These are phyloP conservation scores for Prunella fulvescens DNA, from an alignment of 2,113 vertebrate species.

Conservation along the genomic window DNA sequence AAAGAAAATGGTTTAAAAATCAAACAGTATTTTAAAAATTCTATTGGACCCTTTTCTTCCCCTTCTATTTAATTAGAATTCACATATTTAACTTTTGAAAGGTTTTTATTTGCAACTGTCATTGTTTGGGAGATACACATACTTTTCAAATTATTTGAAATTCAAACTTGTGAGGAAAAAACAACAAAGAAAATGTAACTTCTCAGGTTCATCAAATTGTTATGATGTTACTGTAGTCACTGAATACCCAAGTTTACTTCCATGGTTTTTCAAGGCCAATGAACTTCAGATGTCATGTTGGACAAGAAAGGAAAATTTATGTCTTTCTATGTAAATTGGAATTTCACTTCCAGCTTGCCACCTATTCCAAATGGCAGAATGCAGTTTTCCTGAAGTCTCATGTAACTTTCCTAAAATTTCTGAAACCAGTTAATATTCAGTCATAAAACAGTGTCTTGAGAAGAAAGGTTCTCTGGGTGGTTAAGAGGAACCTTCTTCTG, in stretches of 20 bases:
- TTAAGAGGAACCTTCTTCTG: background rate
- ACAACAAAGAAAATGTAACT: background rate
- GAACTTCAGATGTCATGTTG: background rate
- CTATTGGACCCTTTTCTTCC: rapidly evolving
- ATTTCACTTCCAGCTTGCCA: background rate
- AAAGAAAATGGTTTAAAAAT: background rate
- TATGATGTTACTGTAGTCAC: background rate
- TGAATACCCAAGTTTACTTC: background rate
- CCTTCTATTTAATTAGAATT: background rate
- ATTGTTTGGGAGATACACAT: background rate
- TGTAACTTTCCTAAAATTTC: background rate
- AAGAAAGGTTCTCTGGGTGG: background rate
- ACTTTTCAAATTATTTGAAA: background rate
- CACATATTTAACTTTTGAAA: background rate
- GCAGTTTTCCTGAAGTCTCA: background rate
- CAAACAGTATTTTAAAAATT: background rate
- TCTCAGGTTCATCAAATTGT: background rate
- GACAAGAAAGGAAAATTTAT: background rate
- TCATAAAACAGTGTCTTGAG: background rate
- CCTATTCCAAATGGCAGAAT: background rate
- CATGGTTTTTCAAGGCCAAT: background rate
- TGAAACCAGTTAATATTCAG: background rate
- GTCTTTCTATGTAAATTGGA: background rate
- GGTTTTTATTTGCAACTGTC: rapidly evolving
- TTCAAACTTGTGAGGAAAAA: background rate